These are phyloP conservation scores for Ceyx margarethae DNA, from an alignment of 2,113 vertebrate species.

Conservation along the genomic window DNA sequence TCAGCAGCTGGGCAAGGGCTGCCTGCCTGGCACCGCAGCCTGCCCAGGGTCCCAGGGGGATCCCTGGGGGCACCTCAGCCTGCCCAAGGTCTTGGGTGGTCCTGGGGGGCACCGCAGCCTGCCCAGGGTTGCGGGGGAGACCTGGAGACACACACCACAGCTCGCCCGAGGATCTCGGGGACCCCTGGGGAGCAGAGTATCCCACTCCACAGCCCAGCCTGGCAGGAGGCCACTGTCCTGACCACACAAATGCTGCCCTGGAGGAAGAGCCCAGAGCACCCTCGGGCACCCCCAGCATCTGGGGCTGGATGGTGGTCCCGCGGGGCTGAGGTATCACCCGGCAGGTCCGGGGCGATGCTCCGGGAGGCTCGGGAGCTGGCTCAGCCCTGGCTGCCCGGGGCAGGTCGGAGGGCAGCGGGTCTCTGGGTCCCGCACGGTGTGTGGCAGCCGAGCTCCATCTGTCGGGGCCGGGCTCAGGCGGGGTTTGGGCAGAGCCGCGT, in stretches of 20 bases:
- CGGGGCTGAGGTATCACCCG: background rate
- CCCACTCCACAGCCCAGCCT: background rate
- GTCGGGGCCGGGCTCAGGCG: background rate
- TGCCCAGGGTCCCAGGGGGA: rapidly evolving
- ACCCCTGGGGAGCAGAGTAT: background rate
- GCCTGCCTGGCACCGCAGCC: background rate
- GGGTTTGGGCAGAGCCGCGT: background rate
- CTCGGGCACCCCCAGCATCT: rapidly evolving
- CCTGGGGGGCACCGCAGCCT: background rate
- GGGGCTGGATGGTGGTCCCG: rapidly evolving
- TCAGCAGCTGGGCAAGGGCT: background rate
- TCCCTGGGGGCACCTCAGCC: background rate
- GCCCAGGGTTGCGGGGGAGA: too few relatives aligned
- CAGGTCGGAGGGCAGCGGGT: background rate
- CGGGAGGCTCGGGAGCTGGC: background rate
- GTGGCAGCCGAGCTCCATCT: background rate
- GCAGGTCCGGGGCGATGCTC: background rate
- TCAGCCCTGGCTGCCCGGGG: background rate
- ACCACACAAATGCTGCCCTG: background rate
- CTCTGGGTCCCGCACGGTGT: rapidly evolving
- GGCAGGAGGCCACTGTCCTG: background rate
- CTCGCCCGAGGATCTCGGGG: rapidly evolving
- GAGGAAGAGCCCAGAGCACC: background rate
- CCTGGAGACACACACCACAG: background rate
- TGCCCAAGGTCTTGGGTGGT: rapidly evolving